Evolutionary conservation across 2,113 vertebrate genomes (phyloP), one percentile per base, ranked within the genome.

Genomic region (Apistogramma diplotaenia): DNA sequence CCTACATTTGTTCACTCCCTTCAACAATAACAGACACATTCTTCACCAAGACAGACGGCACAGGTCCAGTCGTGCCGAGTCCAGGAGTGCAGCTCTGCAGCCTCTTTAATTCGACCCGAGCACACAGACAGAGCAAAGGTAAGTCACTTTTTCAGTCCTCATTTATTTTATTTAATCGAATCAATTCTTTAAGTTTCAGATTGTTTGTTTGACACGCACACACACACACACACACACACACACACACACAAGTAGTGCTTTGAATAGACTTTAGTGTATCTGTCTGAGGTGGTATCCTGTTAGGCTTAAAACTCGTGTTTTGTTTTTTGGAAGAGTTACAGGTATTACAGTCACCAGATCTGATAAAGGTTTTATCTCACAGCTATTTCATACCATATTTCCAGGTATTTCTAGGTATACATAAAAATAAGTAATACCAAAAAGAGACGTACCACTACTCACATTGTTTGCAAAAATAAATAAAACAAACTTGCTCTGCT

Each of bases 41-140:
- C 83, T 88, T 59, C 58, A 70, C 19, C 53, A 43, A 75, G 79
- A 25, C 60, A 67, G 37, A 82, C 83, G 82, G 78, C 79, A 79
- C 76, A 29, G 87, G 78, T 90, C 78, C 73, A 84, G 93, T 95
- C 90, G 89, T 94, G 94, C 95, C 95, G 94, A 96, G 95, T 96
- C 95, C 94, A 90, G 89, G 90, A 86, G 87, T 77, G 77, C 74
- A 77, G 54, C 29, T 74, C 72, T 62, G 29, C 29, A 37, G 53
- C 37, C n/a, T 43, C 31, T 19, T 33, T 67, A 31, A 9, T 9
- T 58, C 57, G 33, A 4, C 65, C 65, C 51, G 21, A 74, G 15
- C 21, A 31, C 40, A 78, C 40, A 21, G 4, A 67, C 46, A 43
- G 16, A 58, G 12, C 21, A 61, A 57, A 89, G 82, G 94, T 94